Base-by-base conservation (phyloP, 92 coral and sea anemone genomes). In the Parazoanthus swiftii region DNA sequence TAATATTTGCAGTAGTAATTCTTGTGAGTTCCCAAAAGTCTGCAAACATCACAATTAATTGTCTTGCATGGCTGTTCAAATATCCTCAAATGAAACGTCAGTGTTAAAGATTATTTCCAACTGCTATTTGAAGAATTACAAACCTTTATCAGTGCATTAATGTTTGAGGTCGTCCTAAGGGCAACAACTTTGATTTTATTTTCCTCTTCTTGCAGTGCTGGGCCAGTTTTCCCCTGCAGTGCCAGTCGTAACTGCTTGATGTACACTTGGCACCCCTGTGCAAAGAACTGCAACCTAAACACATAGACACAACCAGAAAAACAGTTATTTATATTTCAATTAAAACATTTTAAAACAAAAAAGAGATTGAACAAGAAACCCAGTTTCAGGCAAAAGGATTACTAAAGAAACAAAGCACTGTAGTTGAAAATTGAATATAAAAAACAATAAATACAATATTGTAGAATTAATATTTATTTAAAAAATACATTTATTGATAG, bases 221-320 rank as follows among this genome's bases (percentile, higher is more conserved):
- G 76, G 23, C 95, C 94, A 42, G 95, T 89, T 67, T 95, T 95
- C 21, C 93, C 98, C 86, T 97, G 93, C 6, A 97, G 91, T 0
- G 99, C 94, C 88, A 97, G 87, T 74, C 94, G 88, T 59, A 97
- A 81, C 42, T 97, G 99, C 82, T 97, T 97, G 90, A 97, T 97
- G 81, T 97, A 97, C 89, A 95, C 92, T 82, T 97, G 99, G 89
- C 98, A 97, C 18, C 99, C 97, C 86, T 95, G 99, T 21, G 98
- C 99, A 94, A 97, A 95, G 90, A 92, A 97, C 93, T 97, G 99
- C 89, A 97, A 91, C 82, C 99, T 97, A 79, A 7, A 65, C 29
- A 85, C 15, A 16, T 68, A 51, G 4, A 37, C 76, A 46, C 20
- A 56, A n/a, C 23, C 37, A 25, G 26, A 56, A 21, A 79, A 44